phyloP scores from a whole-genome alignment of 2,797 vertebrate genomes.

The Sus cebifrons region DNA sequence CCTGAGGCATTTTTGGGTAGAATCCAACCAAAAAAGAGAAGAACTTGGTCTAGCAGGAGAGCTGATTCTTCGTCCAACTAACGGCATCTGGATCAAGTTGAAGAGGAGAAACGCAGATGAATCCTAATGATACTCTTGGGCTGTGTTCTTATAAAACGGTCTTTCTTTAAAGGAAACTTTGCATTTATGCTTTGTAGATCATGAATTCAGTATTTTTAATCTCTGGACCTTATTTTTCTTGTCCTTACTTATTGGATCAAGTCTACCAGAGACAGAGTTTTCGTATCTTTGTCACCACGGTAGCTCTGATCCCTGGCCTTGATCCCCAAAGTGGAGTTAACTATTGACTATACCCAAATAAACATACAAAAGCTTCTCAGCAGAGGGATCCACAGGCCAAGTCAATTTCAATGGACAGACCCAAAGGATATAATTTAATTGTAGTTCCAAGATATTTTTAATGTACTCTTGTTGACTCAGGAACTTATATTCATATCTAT shows the following conservation, averaged over 20 bases:
- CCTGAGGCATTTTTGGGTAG: slow-evolving; percentile 93
- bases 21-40: slow-evolving; percentile 93
- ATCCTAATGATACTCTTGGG: neutral
- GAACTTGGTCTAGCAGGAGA: slow-evolving; percentile 93
- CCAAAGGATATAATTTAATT: neutral
- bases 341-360: neutral
- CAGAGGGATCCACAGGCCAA: neutral
- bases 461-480: neutral
- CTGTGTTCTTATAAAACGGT: neutral
- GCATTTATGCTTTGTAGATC: neutral
- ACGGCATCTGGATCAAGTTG: slow-evolving; percentile 95
- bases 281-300: neutral
- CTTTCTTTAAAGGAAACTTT: neutral
- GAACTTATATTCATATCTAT: neutral
- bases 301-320: neutral
- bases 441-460: neutral
- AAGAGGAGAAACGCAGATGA: slow-evolving; percentile 88
- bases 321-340: neutral
- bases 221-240: neutral
- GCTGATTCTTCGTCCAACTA: slow-evolving; percentile 95
- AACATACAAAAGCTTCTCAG: neutral
- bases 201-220: neutral
- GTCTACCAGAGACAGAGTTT: neutral
- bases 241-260: neutral
- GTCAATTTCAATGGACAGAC: neutral